Conservation (phyloP, 1,140 invertebrate genomes). For the Dryas iulia region DNA sequence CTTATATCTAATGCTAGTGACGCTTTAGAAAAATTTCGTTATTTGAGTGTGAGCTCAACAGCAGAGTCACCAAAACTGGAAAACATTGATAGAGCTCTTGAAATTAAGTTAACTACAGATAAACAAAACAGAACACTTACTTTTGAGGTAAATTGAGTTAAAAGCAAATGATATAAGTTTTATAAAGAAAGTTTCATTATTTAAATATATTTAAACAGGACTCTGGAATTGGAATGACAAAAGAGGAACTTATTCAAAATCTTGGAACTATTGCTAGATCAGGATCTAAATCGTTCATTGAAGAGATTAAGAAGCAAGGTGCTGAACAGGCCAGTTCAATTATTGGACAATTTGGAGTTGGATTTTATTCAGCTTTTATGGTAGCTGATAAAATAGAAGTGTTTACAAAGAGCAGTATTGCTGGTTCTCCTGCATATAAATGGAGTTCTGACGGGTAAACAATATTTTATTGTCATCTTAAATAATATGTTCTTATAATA, state of each 20-base stretch:
- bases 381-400: slow-evolving; percentile 97
- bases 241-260: slow-evolving; percentile 94
- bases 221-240: slow-evolving; percentile 96
- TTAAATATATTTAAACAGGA: slow-evolving; percentile 80
- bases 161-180: background rate
- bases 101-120: slow-evolving; percentile 95
- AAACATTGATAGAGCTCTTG: slow-evolving; percentile 83
- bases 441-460: slow-evolving; percentile 94
- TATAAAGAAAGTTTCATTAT: background rate
- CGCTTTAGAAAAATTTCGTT: slow-evolving; percentile 95
- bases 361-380: slow-evolving; percentile 99
- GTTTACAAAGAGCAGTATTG: slow-evolving; percentile 85
- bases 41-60: slow-evolving; percentile 84
- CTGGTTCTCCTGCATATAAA: slow-evolving; percentile 85
- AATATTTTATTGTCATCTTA: too few species aligned
- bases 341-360: slow-evolving; percentile 99
- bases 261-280: slow-evolving; percentile 97
- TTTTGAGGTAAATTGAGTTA: slow-evolving; percentile 85
- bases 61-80: slow-evolving; percentile 64
- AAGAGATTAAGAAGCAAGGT: slow-evolving; percentile 89
- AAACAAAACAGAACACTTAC: slow-evolving; percentile 92
- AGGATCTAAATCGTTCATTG: slow-evolving; percentile 96
- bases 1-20: slow-evolving; percentile 98
- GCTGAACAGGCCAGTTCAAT: slow-evolving; percentile 86
- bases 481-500: too few species aligned